phyloP scores from a whole-genome alignment of 1,140 invertebrate genomes.

The Cardiocondyla obscurior region DNA sequence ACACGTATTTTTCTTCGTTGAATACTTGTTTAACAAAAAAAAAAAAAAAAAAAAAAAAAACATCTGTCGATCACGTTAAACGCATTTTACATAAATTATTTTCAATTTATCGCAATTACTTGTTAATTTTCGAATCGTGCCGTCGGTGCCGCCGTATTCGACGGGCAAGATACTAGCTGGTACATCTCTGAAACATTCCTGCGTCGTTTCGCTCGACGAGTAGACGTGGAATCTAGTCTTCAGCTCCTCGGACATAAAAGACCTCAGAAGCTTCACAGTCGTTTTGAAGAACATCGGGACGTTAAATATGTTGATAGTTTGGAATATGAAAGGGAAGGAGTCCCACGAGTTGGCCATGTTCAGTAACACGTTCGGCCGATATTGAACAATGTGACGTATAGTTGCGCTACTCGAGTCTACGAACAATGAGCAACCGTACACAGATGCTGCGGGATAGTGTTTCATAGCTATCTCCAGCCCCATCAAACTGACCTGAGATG shows the following conservation, averaged over 20 bases:
- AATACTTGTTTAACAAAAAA: too few species aligned
- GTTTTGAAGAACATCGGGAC: conserved; percentile 67
- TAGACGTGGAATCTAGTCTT: conserved; percentile 85
- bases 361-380: neutral
- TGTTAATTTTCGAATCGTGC: conserved; percentile 83
- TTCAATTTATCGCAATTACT: too few species aligned
- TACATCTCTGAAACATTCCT: conserved; percentile 80
- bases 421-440: neutral
- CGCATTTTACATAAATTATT: neutral
- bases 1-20: too few species aligned
- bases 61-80: too few species aligned
- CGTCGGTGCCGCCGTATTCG: conserved; percentile 86
- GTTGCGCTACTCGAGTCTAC: neutral
- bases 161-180: conserved; percentile 84
- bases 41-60: too few species aligned
- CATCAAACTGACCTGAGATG: too few species aligned
- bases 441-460: neutral
- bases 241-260: conserved; percentile 89
- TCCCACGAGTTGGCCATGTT: neutral
- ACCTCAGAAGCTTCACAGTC: conserved; percentile 88
- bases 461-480: conserved; percentile 83
- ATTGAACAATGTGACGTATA: neutral
- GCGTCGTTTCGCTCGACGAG: conserved; percentile 80
- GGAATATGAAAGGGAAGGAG: neutral
- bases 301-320: neutral